These are phyloP conservation scores for Eubucco bourcierii DNA, from an alignment of 2,113 vertebrate genomes.

Conservation along the genomic window DNA sequence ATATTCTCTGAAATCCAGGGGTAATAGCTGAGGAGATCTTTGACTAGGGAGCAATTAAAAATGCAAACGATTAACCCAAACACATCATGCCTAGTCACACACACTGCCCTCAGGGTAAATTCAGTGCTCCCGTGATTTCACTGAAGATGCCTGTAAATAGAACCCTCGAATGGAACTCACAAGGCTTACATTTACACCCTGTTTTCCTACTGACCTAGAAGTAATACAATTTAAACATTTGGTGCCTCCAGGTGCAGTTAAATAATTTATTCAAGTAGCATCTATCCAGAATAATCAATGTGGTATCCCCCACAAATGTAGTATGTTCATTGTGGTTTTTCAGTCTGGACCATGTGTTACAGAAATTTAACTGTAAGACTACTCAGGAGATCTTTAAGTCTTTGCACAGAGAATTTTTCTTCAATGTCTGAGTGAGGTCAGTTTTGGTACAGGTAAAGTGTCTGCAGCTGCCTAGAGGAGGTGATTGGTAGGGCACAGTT, in stretches of 20 bases:
- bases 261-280: not conserved
- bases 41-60: not conserved
- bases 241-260: not conserved
- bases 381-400: not conserved
- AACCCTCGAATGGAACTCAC: not conserved
- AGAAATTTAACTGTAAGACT: not conserved
- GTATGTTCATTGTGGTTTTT: not conserved
- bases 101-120: not conserved
- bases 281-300: not conserved
- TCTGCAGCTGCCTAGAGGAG: not conserved
- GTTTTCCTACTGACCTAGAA: not conserved
- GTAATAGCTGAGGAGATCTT: not conserved
- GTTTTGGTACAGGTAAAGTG: not conserved
- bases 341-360: not conserved
- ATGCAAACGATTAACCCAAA: not conserved
- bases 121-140: not conserved
- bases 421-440: not conserved
- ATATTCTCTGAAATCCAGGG: not conserved
- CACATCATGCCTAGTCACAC: not conserved
- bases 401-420: not conserved
- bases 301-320: not conserved
- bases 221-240: not conserved
- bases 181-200: not conserved
- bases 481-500: not conserved
- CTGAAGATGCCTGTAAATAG: not conserved